These are phyloP conservation scores for Resseliella maxima DNA, from an alignment of 2,888 invertebrate species.

Conservation along the genomic window DNA sequence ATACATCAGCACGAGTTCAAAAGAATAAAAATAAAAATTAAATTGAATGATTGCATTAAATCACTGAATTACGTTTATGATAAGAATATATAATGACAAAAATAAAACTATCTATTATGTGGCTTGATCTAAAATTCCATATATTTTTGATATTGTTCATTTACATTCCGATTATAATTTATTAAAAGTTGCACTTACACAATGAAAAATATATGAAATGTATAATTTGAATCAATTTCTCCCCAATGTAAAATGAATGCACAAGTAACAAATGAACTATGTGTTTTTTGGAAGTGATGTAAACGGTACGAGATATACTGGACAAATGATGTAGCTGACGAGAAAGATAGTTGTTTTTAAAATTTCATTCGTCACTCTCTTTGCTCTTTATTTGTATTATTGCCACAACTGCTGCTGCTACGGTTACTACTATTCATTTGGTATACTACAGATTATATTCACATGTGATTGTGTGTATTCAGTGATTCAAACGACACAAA, in stretches of 20 bases:
- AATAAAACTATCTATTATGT: background rate
- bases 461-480: background rate
- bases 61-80: background rate
- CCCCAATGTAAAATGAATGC: background rate
- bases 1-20: background rate
- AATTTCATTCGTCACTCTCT: conserved; percentile 26
- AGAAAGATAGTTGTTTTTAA: conserved; percentile 49
- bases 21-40: background rate
- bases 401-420: background rate
- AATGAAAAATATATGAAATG: background rate
- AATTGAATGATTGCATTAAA: background rate
- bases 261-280: background rate
- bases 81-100: background rate
- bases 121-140: background rate
- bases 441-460: background rate
- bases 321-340: background rate
- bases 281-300: background rate
- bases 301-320: conserved; percentile 4
- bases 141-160: background rate
- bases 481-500: background rate
- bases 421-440: background rate
- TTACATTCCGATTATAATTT: background rate
- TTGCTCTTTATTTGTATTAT: background rate
- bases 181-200: background rate
- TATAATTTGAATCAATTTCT: background rate